These are phyloP conservation scores for Hydrolagus affinis DNA, from an alignment of 2,113 vertebrate genomes.

Conservation along the genomic window DNA sequence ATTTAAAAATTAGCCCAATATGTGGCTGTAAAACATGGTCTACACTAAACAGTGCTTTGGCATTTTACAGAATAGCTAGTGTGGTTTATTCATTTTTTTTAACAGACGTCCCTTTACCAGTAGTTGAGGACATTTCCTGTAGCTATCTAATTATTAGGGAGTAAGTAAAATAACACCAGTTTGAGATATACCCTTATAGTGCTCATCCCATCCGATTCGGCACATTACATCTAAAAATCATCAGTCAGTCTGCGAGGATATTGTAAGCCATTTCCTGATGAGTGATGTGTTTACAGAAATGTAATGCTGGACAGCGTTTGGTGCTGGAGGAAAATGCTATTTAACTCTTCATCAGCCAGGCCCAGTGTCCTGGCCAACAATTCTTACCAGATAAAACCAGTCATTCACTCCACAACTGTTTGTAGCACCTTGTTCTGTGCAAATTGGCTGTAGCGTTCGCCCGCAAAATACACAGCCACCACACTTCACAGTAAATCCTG, in stretches of 20 bases:
- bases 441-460: no score
- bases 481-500: no score
- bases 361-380: no score
- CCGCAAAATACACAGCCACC: no score
- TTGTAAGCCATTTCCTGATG: constrained; percentile 2
- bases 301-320: neutral
- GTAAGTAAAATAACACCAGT: neutral
- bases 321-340: neutral
- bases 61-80: constrained; percentile 16
- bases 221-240: constrained; percentile 5
- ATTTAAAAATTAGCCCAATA: constrained; percentile 31
- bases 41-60: neutral
- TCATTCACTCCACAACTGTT: no score
- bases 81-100: neutral
- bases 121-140: neutral
- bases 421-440: no score
- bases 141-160: neutral
- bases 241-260: neutral
- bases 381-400: no score
- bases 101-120: neutral
- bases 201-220: neutral
- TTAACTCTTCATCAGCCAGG: neutral
- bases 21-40: constrained; percentile 15
- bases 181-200: neutral
- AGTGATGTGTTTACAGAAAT: neutral